These are phyloP conservation scores for Takifugu flavidus DNA, from an alignment of 2,113 vertebrate species.

Conservation along the genomic window DNA sequence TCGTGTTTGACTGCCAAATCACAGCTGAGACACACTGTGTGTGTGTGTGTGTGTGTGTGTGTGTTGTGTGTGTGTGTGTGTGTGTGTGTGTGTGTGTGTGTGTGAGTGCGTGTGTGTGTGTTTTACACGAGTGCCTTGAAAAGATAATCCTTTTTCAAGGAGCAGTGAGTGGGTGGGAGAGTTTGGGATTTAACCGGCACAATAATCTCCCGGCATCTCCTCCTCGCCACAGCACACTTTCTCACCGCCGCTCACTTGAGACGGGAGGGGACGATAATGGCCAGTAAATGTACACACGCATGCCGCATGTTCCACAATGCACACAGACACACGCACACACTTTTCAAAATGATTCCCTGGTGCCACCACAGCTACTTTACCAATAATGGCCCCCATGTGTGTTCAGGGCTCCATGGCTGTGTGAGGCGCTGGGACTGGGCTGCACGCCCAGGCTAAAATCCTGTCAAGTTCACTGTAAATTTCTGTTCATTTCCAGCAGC, in stretches of 20 bases:
- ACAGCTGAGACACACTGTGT: constrained; percentile 48
- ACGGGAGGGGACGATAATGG: constrained; percentile 65
- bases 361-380: constrained; percentile 75
- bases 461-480: constrained; percentile 77
- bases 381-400: constrained; percentile 76
- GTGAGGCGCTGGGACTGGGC: constrained; percentile 71
- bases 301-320: constrained; percentile 45
- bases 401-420: constrained; percentile 67
- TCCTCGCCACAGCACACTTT: constrained; percentile 46
- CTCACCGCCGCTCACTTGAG: constrained; percentile 48
- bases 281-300: constrained; percentile 60
- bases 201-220: constrained; percentile 61
- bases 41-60: constrained; percentile 49
- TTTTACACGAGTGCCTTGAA: constrained; percentile 66
- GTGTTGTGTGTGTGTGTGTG: constrained; percentile 25
- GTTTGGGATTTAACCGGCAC: constrained; percentile 48
- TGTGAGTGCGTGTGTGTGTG: constrained; percentile 36
- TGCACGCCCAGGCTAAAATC: constrained; percentile 71
- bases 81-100: constrained; percentile 49
- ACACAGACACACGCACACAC: constrained; percentile 31
- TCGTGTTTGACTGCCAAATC: constrained; percentile 41
- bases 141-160: constrained; percentile 62
- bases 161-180: constrained; percentile 40
- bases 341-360: constrained; percentile 69
- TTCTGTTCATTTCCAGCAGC: constrained; percentile 70